phyloP scores from a whole-genome alignment of 1,140 invertebrate species.

The Macrostomum lignano region DNA sequence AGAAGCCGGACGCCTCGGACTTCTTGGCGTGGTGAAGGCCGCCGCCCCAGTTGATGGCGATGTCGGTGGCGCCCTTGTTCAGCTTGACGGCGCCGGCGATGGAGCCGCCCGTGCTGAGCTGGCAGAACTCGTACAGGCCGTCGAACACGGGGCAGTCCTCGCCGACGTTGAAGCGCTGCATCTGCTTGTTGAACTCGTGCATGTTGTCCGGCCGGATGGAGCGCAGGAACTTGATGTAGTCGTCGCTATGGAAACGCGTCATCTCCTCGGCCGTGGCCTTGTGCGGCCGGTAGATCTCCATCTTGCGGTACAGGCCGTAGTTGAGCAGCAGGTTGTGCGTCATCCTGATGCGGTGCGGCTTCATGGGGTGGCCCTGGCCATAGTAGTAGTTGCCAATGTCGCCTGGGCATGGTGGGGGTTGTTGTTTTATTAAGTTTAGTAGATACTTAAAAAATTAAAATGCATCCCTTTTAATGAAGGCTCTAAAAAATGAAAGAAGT shows the following conservation, averaged over 20 bases:
- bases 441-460: no score
- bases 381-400: conserved; percentile 99
- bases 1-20: conserved; percentile 85
- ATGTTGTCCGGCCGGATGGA: conserved; percentile 96
- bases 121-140: conserved; percentile 92
- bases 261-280: conserved; percentile 98
- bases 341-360: conserved; percentile 96
- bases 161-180: conserved; percentile 42
- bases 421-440: no score
- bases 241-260: conserved; percentile 98
- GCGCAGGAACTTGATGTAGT: conserved; percentile 83
- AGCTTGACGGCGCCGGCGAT: conserved; percentile 35
- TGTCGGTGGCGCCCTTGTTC: conserved; percentile 39
- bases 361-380: conserved; percentile 99
- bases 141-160: conserved; percentile 77
- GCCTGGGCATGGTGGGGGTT: no score
- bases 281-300: conserved; percentile 83
- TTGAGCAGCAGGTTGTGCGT: conserved; percentile 91
- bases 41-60: conserved; percentile 95
- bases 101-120: conserved; percentile 82
- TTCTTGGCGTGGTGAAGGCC: conserved; percentile 98
- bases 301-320: conserved; percentile 94
- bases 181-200: conserved; percentile 89
- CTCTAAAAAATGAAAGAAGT: no score
- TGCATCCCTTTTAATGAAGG: no score